Evolutionary conservation across 1,140 invertebrate genomes (phyloP), one percentile per base, ranked within the genome.

Genomic region (Ephestia elutella): DNA sequence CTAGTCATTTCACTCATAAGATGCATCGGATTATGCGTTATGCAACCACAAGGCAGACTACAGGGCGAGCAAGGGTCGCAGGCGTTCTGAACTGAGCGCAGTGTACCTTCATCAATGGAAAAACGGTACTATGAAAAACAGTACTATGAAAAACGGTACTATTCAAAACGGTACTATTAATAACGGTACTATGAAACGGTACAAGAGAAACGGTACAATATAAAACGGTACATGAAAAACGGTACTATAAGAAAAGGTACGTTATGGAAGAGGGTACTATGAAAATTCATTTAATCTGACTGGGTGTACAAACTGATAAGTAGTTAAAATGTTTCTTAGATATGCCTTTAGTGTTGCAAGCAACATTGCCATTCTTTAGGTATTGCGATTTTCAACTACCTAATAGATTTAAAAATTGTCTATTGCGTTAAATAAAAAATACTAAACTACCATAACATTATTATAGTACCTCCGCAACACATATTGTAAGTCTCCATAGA

Each of bases 401-500:
- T n/a, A n/a, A n/a, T n/a, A n/a, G n/a, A n/a, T n/a, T n/a, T n/a
- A 25, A 3, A 7, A 7, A 25, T 25, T 25, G 2, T 25, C 21
- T 25, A 35, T 35, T 35, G 32, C n/a, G n/a, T n/a, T 11, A 11
- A 5, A 9, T 35, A 35, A 44, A 15, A 44, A 15, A 44, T 44
- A 7, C 38, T 44, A 44, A 13, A 15, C 38, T 44, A 44, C 13
- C 13, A 15, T 18, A 21, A 56, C 20, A 50, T 3, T 28, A 13
- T 8, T 51, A 20, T 30, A 59, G 50, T 86, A 86, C 82, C 82
- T 85, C 68, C 65, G 55, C 76, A 82, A 68, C 66, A 77, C 58
- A 76, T 68, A 67, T 71, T 71, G 62, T 71, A 73, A 48, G 56
- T 56, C 15, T 49, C 56, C 54, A 63, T 20, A 65, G 67, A 55